These are phyloP conservation scores for Cabera pusaria DNA, from an alignment of 2,888 invertebrate genomes.

Conservation along the genomic window DNA sequence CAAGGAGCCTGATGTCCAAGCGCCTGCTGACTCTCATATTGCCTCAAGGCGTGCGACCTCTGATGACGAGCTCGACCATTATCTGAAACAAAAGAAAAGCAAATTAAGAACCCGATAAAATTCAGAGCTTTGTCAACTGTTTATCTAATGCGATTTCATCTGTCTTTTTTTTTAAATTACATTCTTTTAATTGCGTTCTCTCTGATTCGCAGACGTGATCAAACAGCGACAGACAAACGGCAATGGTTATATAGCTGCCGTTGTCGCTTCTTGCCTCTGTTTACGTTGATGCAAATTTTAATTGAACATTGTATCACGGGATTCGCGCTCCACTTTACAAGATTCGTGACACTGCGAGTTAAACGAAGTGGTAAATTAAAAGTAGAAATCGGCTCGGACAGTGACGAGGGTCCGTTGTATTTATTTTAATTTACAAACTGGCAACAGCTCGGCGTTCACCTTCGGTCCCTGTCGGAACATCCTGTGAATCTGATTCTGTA, in stretches of 20 bases:
- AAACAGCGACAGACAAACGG: slow-evolving; percentile 6
- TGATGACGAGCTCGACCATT: slow-evolving; percentile 55
- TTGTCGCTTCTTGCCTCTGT: slow-evolving; percentile 20
- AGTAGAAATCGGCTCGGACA: slow-evolving; percentile 53
- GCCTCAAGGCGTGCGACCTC: slow-evolving; percentile 63
- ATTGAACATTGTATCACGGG: slow-evolving; percentile 34
- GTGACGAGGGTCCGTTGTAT: slow-evolving; percentile 54
- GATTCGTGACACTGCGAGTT: slow-evolving; percentile 46
- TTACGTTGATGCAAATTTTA: slow-evolving; percentile 32
- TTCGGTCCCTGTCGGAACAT: slow-evolving; percentile 23
- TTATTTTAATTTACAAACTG: slow-evolving; percentile 42
- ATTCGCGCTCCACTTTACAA: slow-evolving; percentile 28
- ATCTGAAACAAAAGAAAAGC: slow-evolving; percentile 69
- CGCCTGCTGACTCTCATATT: slow-evolving; percentile 66
- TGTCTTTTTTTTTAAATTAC: slow-evolving; percentile 12
- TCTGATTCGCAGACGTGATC: slow-evolving; percentile 24
- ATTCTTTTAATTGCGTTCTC: slow-evolving; percentile 12
- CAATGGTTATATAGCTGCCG: slow-evolving; percentile 8
- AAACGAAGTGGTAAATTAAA: slow-evolving; percentile 63
- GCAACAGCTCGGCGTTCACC: slow-evolving; percentile 24
- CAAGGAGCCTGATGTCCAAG: slow-evolving; percentile 70
- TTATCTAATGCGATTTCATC: slow-evolving; percentile 5
- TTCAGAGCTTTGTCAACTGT: too few species aligned
- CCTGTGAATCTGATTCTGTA: slow-evolving; percentile 33
- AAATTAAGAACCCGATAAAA: slow-evolving; percentile 19